Evolutionary conservation across 1,140 invertebrate species (phyloP), one percentile per base, ranked within the genome.

Genomic region (Drosophila arawakana): DNA sequence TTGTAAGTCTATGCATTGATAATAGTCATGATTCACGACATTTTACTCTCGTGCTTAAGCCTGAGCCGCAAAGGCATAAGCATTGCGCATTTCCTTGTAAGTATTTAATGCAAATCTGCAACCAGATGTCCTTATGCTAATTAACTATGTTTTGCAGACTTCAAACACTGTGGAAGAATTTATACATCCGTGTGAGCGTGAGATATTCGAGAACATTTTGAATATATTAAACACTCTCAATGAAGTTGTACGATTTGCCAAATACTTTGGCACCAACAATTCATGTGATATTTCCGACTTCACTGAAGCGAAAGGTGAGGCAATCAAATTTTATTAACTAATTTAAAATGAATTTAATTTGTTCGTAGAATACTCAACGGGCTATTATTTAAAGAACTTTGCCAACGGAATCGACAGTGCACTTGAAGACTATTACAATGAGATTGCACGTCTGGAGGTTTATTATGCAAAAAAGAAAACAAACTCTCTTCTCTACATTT

Each of bases 301-400:
- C 7, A 8, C 7, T 18, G 63, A 74, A 41, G 65, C 59, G 2
- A 6, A 52, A 3, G 75, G 70, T 75, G 46, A 62, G 61, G 8
- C 47, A 30, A 8, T 30, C 10, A 25, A 34, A 41, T 47, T 18
- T 13, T 13, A 3, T 10, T 39, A 6, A 11, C 18, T 7, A 9
- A 30, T 3, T 39, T 47, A 2, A 30, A 3, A 30, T 30, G 6
- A 30, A 30, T 5, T 11, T 46, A 10, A 43, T 9, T 21, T 35
- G 7, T 30, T 46, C 47, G 30, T 58, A 88, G 76, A 77, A 30
- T 60, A 30, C 34, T 55, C 43, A 6, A 43, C 90, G 60, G 94
- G 95, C 2, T 77, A 94, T 15, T 96, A 96, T 81, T 81, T 95
- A 18, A 93, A 93, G 76, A 94, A 94, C 43, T 93, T 95, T 66